Percentiles rank a stretch among this genome's conserved stretches.
phyloP scores from a whole-genome alignment of 1,140 invertebrate genomes.

The Drosophila yakuba region DNA sequence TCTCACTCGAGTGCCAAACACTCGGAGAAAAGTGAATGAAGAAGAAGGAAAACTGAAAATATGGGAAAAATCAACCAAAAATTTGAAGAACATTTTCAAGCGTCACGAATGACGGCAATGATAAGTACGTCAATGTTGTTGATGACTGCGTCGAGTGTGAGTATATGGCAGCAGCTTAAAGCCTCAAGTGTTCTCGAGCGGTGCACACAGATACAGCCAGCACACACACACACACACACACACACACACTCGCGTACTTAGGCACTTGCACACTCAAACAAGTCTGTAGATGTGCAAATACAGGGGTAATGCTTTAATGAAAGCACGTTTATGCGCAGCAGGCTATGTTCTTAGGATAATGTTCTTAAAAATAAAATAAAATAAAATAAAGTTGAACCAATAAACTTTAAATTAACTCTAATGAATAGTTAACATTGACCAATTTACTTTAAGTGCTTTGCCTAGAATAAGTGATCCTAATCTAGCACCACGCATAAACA shows the following conservation, averaged over 20 bases:
- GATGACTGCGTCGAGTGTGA: constrained; percentile 65
- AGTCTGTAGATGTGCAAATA: constrained; percentile 21
- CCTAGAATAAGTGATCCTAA: background rate
- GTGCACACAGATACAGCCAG: constrained; percentile 28
- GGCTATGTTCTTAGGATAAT: no score
- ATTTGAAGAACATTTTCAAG: constrained; percentile 29
- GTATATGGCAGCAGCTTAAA: constrained; percentile 64
- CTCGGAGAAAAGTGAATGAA: constrained; percentile 14
- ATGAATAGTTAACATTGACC: background rate
- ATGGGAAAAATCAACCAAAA: constrained; percentile 7
- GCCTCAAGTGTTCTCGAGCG: constrained; percentile 59
- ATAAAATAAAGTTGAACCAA: background rate
- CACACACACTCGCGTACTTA: constrained; percentile 5
- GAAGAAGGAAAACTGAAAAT: constrained; percentile 11
- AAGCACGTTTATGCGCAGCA: constrained; percentile 7
- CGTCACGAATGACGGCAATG: constrained; percentile 64
- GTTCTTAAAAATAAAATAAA: no score
- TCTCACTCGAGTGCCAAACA: constrained; percentile 64
- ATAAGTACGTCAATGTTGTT: constrained; percentile 65
- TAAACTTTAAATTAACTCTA: no score
- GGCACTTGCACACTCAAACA: constrained; percentile 9
- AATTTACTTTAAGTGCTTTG: no score
- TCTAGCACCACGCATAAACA: background rate
- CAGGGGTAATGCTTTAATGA: background rate
- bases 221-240: constrained; percentile 4